Evolutionary conservation across 2,888 invertebrate species (phyloP).

Genomic region (Flexamia atlantica): DNA sequence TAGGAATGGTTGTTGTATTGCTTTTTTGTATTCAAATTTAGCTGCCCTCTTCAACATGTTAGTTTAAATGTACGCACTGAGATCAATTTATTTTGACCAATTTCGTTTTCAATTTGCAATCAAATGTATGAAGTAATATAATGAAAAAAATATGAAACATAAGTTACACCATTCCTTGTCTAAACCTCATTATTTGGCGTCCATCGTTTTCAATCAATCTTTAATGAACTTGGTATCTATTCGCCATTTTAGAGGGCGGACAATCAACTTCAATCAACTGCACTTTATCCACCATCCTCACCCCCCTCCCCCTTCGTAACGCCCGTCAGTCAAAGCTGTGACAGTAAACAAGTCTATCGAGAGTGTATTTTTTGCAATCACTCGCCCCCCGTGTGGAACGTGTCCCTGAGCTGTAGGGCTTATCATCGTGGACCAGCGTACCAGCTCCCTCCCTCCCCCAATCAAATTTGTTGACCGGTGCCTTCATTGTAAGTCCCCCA

Average conservation of each 20-base stretch:
- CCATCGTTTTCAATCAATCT: too few relatives aligned
- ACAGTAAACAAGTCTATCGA: slow-evolving; percentile 45
- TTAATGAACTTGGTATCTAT: too few relatives aligned
- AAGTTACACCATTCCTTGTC: too few relatives aligned
- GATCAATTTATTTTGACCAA: too few relatives aligned
- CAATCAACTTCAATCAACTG: background rate
- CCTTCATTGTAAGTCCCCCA: slow-evolving; percentile 35
- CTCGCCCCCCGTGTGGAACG: background rate
- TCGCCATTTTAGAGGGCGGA: background rate
- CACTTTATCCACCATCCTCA: background rate
- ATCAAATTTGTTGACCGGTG: slow-evolving; percentile 52
- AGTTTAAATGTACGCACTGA: too few relatives aligned
- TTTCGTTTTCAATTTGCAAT: too few relatives aligned
- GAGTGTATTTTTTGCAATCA: slow-evolving; percentile 48
- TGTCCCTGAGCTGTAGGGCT: slow-evolving; percentile 28
- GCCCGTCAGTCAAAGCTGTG: background rate
- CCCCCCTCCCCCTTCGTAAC: background rate
- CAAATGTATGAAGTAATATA: too few relatives aligned
- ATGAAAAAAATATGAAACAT: too few relatives aligned
- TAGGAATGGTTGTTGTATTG: too few relatives aligned
- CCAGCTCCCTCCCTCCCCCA: slow-evolving; percentile 27
- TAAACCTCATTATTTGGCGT: too few relatives aligned
- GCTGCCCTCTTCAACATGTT: too few relatives aligned
- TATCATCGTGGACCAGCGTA: slow-evolving; percentile 15
- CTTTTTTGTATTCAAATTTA: too few relatives aligned